phyloP scores from a whole-genome alignment of 2,888 invertebrate genomes.

The Macaria notata region DNA sequence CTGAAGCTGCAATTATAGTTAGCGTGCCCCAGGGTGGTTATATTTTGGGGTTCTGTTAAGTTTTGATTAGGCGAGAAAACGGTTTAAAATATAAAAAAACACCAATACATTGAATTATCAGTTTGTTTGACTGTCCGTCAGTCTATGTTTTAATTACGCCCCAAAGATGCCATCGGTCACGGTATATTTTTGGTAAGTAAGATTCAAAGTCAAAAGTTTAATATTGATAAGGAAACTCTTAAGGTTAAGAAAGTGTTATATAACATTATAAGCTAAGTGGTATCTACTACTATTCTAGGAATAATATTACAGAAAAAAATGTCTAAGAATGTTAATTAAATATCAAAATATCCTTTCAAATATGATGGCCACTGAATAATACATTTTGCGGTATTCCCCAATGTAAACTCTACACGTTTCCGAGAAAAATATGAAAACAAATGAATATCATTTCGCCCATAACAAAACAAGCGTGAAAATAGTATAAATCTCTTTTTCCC shows the following conservation, averaged over 20 bases:
- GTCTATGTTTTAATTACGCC: no score
- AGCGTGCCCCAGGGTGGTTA: conserved; percentile 63
- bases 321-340: neutral
- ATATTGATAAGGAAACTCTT: no score
- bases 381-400: conserved; percentile 6
- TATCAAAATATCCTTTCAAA: conserved; percentile 10
- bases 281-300: no score
- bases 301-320: neutral
- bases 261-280: no score
- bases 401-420: conserved; percentile 15
- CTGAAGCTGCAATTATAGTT: conserved; percentile 76
- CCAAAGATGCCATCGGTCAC: no score
- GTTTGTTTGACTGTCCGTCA: neutral
- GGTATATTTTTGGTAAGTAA: no score
- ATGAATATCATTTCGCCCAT: conserved; percentile 27
- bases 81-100: neutral
- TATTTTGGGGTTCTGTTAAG: conserved; percentile 52
- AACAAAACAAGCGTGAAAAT: conserved; percentile 30
- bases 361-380: conserved; percentile 9
- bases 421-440: conserved; percentile 21
- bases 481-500: conserved; percentile 31
- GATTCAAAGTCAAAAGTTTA: no score
- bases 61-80: neutral
- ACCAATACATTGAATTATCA: no score
- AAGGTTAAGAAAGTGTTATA: no score